phyloP scores from a whole-genome alignment of 2,888 invertebrate species.

The Dione vanillae region DNA sequence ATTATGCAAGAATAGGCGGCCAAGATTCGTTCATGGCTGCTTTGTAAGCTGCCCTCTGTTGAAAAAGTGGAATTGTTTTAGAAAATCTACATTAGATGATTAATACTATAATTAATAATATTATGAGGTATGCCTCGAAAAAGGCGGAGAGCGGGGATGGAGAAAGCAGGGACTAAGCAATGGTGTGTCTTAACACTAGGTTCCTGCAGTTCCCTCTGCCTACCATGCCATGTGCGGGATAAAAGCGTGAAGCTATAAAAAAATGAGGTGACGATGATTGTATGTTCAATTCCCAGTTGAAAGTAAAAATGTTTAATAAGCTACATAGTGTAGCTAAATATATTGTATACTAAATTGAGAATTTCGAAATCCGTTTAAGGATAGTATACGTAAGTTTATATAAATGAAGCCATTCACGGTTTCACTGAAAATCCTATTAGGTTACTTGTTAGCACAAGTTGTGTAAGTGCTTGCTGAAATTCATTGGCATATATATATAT shows the following conservation, averaged over 20 bases:
- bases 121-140: no score
- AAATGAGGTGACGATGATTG: no score
- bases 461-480: constrained; percentile 41
- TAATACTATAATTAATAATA: neutral
- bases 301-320: no score
- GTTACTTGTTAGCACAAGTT: constrained; percentile 52
- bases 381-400: constrained; percentile 55
- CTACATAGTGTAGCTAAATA: no score
- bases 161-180: no score
- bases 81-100: constrained; percentile 10
- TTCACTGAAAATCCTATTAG: constrained; percentile 58
- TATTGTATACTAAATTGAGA: constrained; percentile 1
- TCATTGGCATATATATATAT: neutral
- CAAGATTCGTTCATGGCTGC: constrained; percentile 26
- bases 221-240: no score
- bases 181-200: no score
- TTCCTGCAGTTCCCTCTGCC: no score
- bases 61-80: constrained; percentile 12
- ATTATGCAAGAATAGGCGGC: constrained; percentile 39
- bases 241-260: no score
- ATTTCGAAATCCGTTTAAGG: constrained; percentile 40
- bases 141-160: no score
- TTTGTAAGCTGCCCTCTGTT: constrained; percentile 32
- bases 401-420: constrained; percentile 55
- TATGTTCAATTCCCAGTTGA: no score